These are phyloP conservation scores for Cyrtorhinus lividipennis DNA, from an alignment of 1,140 invertebrate species.

Conservation along the genomic window DNA sequence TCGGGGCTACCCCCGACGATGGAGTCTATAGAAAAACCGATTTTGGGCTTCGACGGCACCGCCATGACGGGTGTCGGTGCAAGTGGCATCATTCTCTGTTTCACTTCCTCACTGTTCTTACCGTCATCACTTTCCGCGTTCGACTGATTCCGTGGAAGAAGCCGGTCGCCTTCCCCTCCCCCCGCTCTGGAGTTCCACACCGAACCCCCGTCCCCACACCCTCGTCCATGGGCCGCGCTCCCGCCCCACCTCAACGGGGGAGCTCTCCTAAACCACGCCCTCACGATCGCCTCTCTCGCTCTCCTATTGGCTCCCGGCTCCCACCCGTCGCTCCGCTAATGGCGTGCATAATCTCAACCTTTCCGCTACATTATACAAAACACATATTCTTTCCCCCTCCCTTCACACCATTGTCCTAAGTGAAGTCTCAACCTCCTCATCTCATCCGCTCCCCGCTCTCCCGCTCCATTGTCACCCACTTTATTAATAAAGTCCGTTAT, in stretches of 20 bases:
- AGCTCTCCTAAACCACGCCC: neutral
- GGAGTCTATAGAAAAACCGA: constrained; percentile 88
- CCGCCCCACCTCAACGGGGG: neutral
- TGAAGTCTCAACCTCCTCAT: neutral
- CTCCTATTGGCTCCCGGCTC: neutral
- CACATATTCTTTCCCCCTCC: constrained; percentile 13
- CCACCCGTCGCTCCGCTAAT: constrained; percentile 2
- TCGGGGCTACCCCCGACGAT: constrained; percentile 57
- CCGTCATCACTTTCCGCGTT: constrained; percentile 7
- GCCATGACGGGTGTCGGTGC: constrained; percentile 72
- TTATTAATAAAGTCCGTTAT: constrained; percentile 5
- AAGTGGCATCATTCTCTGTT: constrained; percentile 66
- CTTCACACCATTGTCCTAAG: neutral
- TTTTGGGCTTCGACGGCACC: constrained; percentile 75
- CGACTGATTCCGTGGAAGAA: constrained; percentile 1
- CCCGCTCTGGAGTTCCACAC: too few relatives aligned
- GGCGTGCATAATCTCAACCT: constrained; percentile 14
- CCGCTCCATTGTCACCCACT: neutral
- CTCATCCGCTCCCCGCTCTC: neutral
- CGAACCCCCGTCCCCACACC: neutral
- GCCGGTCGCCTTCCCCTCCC: constrained; percentile 3
- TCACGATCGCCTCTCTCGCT: too few relatives aligned
- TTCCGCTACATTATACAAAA: constrained; percentile 17
- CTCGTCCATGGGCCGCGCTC: neutral
- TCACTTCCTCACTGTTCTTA: constrained; percentile 3